These are phyloP conservation scores for Heliangelus exortis DNA, from an alignment of 2,797 vertebrate species.

Conservation along the genomic window DNA sequence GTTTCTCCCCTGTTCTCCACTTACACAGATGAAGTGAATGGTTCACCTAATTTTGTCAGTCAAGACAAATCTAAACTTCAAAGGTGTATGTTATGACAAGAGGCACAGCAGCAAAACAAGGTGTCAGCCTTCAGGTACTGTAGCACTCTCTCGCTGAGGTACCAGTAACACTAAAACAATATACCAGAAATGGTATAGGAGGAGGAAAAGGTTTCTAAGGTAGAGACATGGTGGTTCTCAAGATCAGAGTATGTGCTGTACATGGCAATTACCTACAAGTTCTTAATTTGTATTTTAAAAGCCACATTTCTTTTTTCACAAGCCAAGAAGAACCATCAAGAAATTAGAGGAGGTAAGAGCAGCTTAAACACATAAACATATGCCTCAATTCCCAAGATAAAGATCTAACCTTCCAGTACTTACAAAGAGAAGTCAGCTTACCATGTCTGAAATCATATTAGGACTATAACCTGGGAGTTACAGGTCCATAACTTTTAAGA, in stretches of 20 bases:
- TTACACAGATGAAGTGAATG: background rate
- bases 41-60: background rate
- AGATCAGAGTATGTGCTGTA: conserved; percentile 14
- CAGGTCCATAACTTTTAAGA: background rate
- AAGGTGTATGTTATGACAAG: background rate
- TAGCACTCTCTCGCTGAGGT: background rate
- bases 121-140: background rate
- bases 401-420: conserved; percentile 16
- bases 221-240: background rate
- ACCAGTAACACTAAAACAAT: background rate
- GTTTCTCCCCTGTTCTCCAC: background rate
- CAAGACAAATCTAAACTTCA: background rate
- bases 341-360: background rate
- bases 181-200: background rate
- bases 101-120: background rate
- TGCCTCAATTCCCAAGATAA: background rate
- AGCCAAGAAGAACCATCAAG: background rate
- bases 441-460: background rate
- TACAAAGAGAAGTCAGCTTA: conserved; percentile 26
- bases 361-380: conserved; percentile 18
- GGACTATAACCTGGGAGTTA: conserved; percentile 9
- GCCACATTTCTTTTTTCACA: conserved; percentile 2
- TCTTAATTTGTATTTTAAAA: conserved; percentile 30
- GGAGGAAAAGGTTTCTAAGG: background rate
- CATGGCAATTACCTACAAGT: conserved; percentile 10